A percentile compares a stretch with the other conserved stretches of the same genome.
Evolutionary conservation across 2,113 vertebrate genomes (phyloP).

Genomic region (Cariama cristata): DNA sequence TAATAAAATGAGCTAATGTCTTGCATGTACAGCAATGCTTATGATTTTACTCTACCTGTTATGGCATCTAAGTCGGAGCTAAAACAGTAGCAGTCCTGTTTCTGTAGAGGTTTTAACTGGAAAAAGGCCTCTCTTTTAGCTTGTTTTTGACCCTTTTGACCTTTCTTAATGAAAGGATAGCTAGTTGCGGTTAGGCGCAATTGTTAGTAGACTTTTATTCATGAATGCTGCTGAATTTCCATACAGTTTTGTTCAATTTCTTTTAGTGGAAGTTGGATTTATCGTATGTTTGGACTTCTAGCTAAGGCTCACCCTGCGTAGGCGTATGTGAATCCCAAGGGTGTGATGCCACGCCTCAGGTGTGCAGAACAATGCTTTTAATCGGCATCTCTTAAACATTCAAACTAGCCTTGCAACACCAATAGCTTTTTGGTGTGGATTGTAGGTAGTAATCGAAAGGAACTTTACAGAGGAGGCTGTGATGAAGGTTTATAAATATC

Average conservation of each 20-base stretch:
- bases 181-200: neutral
- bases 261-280: neutral
- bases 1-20: neutral
- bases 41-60: neutral
- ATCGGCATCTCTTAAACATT: neutral
- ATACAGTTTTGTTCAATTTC: neutral
- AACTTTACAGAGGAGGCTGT: neutral
- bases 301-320: neutral
- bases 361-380: neutral
- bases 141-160: neutral
- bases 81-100: neutral
- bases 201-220: neutral
- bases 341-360: neutral
- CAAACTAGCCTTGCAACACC: neutral
- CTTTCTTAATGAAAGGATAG: neutral
- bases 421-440: neutral
- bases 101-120: neutral
- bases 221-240: neutral
- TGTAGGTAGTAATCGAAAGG: neutral
- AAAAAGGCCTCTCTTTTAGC: neutral
- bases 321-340: neutral
- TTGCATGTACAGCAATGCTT: neutral
- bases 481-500: neutral
- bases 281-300: neutral
- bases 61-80: neutral